Evolutionary conservation across 1,140 invertebrate species (phyloP).

Genomic region (Sinella curviseta): DNA sequence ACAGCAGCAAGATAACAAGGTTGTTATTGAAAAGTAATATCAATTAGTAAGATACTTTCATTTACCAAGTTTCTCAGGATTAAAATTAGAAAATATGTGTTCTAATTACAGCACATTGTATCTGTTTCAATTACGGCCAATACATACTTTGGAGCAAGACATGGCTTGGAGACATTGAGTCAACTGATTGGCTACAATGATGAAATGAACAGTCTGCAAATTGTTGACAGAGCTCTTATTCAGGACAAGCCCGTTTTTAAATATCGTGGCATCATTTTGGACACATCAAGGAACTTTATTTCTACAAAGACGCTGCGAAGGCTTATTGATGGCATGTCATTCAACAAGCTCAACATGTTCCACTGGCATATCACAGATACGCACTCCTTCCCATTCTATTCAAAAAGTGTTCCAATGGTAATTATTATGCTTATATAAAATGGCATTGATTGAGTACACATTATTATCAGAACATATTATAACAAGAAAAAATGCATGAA

Average conservation of each 20-base stretch:
- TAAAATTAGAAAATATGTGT: too few species aligned
- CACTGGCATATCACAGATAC: conserved; percentile 87
- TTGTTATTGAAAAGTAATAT: not conserved
- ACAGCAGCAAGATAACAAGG: conserved; percentile 29
- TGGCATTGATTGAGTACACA: too few species aligned
- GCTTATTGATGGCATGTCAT: conserved; percentile 76
- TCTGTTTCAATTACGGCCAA: conserved; percentile 63
- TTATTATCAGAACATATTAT: too few species aligned
- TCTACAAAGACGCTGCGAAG: conserved; percentile 67
- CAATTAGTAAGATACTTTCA: too few species aligned
- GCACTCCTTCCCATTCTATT: conserved; percentile 78
- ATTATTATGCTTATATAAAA: not conserved
- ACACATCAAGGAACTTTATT: conserved; percentile 75
- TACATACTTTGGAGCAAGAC: conserved; percentile 71
- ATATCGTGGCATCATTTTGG: conserved; percentile 73
- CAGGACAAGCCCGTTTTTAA: conserved; percentile 70
- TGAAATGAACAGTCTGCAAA: conserved; percentile 48
- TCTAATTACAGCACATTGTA: conserved; percentile 49
- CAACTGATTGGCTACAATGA: conserved; percentile 64
- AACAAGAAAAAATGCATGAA: too few species aligned
- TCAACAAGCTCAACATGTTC: conserved; percentile 79
- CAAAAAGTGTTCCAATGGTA: conserved; percentile 64
- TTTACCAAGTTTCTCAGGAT: too few species aligned
- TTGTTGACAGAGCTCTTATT: conserved; percentile 64
- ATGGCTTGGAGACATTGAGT: conserved; percentile 73